phyloP scores from a whole-genome alignment of 2,797 vertebrate genomes.

The Muscicapa comitata region DNA sequence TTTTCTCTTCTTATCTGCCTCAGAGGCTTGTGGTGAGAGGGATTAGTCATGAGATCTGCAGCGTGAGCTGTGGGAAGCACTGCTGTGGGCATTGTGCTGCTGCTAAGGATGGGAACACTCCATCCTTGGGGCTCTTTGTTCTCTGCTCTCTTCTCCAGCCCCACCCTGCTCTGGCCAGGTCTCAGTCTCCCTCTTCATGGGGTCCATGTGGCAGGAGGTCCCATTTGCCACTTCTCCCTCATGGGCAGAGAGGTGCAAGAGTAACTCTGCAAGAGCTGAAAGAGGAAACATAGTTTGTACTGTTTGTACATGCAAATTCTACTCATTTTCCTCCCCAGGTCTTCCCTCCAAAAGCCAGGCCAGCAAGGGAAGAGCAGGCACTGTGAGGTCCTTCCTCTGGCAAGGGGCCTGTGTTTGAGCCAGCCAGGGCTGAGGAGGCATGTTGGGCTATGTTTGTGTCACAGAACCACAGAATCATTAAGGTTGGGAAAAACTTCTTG shows the following conservation, averaged over 20 bases:
- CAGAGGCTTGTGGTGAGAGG: background rate
- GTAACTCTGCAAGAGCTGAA: background rate
- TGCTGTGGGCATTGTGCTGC: background rate
- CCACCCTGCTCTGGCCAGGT: background rate
- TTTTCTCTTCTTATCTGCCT: conserved; percentile 4
- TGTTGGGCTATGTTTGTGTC: background rate
- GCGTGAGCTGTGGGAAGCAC: background rate
- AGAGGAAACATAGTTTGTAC: background rate
- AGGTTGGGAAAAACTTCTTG: fast-evolving
- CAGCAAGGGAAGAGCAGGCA: background rate
- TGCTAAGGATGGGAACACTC: background rate
- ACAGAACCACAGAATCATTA: background rate
- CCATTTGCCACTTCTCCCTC: background rate
- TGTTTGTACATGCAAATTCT: background rate
- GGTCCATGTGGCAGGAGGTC: fast-evolving
- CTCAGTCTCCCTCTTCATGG: background rate
- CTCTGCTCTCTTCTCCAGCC: background rate
- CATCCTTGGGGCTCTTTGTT: background rate
- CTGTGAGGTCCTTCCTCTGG: background rate
- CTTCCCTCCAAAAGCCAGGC: background rate
- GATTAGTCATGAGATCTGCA: conserved; percentile 38
- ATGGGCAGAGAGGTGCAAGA: background rate
- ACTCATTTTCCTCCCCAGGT: background rate
- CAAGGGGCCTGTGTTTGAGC: background rate
- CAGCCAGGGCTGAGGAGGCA: background rate